Conservation (phyloP, 2,113 vertebrate genomes). For the Macaca mulatta region DNA sequence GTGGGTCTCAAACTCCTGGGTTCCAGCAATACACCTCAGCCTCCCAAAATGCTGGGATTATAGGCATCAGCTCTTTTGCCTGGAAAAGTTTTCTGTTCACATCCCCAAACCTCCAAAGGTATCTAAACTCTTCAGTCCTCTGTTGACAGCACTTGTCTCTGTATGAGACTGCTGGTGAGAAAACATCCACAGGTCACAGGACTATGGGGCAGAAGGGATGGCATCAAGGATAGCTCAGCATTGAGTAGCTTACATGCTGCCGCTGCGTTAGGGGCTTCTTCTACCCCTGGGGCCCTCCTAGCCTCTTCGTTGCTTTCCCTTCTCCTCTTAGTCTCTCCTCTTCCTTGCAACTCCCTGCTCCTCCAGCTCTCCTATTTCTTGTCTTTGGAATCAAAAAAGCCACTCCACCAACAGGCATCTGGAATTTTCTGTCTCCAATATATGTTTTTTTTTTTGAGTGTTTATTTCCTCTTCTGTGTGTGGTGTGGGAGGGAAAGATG, state of each 20-base stretch:
- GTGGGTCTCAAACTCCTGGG: too few species aligned
- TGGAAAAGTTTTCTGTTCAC: too few species aligned
- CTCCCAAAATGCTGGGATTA: too few species aligned
- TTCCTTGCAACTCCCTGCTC: not conserved
- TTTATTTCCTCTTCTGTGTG: too few species aligned
- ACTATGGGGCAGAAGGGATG: not conserved
- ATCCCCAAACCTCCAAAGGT: not conserved
- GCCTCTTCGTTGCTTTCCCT: not conserved
- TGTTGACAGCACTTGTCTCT: not conserved
- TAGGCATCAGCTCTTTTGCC: too few species aligned
- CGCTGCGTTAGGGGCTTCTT: not conserved
- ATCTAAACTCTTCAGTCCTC: not conserved
- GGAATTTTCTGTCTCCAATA: not conserved
- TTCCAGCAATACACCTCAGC: too few species aligned
- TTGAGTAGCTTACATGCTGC: not conserved
- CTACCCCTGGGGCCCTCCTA: not conserved
- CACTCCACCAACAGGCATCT: not conserved
- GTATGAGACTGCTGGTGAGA: not conserved
- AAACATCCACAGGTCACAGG: not conserved
- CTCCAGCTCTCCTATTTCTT: not conserved
- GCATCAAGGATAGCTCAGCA: not conserved
- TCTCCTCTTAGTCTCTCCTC: not conserved
- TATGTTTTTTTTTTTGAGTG: not conserved
- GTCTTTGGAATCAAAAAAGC: not conserved
- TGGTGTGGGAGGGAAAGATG: not conserved